A percentile compares a stretch with the other conserved stretches of the same genome.
These are phyloP conservation scores for Pygoscelis antarcticus DNA, from an alignment of 2,113 vertebrate genomes.

Conservation along the genomic window DNA sequence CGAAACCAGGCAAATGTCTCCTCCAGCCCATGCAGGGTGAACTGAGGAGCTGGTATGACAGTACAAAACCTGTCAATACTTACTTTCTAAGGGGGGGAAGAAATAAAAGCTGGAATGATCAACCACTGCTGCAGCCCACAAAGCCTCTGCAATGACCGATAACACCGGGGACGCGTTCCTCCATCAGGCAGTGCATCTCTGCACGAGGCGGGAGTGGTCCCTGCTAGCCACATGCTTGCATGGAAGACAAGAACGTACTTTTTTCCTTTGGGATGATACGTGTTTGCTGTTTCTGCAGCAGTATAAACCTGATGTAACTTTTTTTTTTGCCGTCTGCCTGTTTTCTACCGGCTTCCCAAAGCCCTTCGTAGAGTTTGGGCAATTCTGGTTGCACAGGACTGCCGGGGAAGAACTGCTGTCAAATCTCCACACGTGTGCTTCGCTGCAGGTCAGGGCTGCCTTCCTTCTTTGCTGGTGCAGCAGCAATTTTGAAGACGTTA, in stretches of 20 bases:
- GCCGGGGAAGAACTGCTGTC: background rate
- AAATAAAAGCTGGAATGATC: background rate
- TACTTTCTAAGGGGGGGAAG: background rate
- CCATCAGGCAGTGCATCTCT: background rate
- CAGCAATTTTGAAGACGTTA: background rate
- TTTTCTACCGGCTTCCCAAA: background rate
- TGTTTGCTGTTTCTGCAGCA: background rate
- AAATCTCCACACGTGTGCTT: rapidly evolving
- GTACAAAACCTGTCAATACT: background rate
- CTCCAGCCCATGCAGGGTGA: background rate
- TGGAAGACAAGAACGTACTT: background rate
- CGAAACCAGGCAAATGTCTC: background rate
- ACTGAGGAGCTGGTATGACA: background rate
- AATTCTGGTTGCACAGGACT: background rate
- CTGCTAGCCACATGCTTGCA: background rate
- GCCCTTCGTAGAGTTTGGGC: rapidly evolving
- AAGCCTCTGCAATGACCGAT: too few relatives aligned
- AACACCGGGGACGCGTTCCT: rapidly evolving
- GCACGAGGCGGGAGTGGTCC: background rate
- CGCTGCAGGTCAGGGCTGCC: background rate
- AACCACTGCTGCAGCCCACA: background rate
- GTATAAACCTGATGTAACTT: background rate
- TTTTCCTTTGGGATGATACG: background rate
- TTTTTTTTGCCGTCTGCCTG: background rate
- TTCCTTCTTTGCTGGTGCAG: background rate